Percentiles rank a stretch among this genome's conserved stretches.
Conservation (phyloP, 2,797 vertebrate species). For the Lemur catta region DNA sequence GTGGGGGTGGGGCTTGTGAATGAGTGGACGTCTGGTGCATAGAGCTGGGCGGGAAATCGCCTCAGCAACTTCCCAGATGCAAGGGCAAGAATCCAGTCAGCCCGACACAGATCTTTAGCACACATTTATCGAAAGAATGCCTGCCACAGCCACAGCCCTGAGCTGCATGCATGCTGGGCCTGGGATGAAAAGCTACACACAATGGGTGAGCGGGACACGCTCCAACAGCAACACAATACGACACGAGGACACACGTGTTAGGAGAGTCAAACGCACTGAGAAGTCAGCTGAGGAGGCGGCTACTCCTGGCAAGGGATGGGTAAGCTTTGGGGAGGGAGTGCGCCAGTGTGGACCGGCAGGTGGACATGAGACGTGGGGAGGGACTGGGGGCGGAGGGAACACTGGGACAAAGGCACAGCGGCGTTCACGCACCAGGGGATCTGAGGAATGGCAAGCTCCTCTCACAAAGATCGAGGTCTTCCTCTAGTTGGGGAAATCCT, state of each 20-base stretch:
- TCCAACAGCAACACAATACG: neutral
- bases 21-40: neutral
- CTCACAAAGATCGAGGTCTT: neutral
- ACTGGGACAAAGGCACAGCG: neutral
- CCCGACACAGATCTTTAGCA: neutral
- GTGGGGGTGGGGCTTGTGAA: too few relatives aligned
- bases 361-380: neutral
- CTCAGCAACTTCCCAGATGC: neutral
- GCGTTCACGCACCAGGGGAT: too few relatives aligned
- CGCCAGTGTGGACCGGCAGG: fast-evolving
- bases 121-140: neutral
- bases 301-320: too few relatives aligned
- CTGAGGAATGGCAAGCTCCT: neutral
- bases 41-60: neutral
- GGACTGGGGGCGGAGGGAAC: neutral
- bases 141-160: neutral
- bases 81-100: neutral
- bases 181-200: neutral
- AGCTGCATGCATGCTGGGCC: too few relatives aligned
- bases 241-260: fast-evolving
- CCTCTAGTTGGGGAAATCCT: neutral
- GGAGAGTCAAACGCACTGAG: neutral
- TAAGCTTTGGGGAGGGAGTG: neutral
- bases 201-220: fast-evolving
- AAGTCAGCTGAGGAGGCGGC: neutral